These are phyloP conservation scores for Episyrphus balteatus DNA, from an alignment of 1,140 invertebrate genomes.

Conservation along the genomic window DNA sequence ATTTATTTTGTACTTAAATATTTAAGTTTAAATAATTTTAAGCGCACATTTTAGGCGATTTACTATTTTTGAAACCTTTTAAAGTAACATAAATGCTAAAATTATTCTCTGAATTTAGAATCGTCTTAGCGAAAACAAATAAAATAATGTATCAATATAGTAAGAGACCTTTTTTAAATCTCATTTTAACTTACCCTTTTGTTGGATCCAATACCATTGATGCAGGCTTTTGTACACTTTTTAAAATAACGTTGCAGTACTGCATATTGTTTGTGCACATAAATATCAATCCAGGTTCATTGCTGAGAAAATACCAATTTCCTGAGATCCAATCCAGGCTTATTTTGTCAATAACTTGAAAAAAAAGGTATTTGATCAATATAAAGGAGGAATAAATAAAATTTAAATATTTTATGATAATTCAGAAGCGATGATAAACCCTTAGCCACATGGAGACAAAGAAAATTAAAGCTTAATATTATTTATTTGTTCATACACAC, in stretches of 20 bases:
- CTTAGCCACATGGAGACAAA: neutral
- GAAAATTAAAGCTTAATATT: neutral
- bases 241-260: conserved; percentile 54
- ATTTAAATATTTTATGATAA: conserved; percentile 2
- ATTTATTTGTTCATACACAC: too few species aligned
- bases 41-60: too few species aligned
- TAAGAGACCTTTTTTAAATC: neutral
- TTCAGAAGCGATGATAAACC: neutral
- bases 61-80: too few species aligned
- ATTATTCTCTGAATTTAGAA: too few species aligned
- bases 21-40: too few species aligned
- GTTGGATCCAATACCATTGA: conserved; percentile 73
- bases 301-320: conserved; percentile 79
- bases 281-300: conserved; percentile 57
- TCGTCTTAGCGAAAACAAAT: too few species aligned
- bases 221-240: conserved; percentile 59
- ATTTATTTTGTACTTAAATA: too few species aligned
- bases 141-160: too few species aligned
- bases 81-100: too few species aligned
- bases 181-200: conserved; percentile 43
- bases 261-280: conserved; percentile 52
- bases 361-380: conserved; percentile 3
- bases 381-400: neutral
- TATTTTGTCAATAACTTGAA: conserved; percentile 54
- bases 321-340: conserved; percentile 75